Conservation (phyloP, 2,113 vertebrate species). For the Cromileptes altivelis region DNA sequence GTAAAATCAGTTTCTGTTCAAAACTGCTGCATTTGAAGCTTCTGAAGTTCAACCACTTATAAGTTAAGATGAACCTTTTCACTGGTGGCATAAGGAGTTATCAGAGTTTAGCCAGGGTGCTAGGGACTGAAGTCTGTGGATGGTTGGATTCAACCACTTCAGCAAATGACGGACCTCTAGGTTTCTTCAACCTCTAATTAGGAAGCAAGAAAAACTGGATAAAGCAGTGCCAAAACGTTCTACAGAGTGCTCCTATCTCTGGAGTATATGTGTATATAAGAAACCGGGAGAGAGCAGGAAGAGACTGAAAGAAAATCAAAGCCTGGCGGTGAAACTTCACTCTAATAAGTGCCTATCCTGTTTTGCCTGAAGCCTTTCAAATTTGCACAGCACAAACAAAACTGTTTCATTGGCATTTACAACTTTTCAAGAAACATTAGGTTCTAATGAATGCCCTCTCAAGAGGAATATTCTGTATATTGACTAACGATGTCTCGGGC, state of each 20-base stretch:
- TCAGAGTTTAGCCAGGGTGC: neutral
- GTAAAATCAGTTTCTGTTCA: neutral
- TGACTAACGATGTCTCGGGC: slow-evolving; percentile 34
- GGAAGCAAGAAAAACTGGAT: slow-evolving; percentile 6
- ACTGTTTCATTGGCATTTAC: slow-evolving; percentile 31
- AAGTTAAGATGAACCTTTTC: slow-evolving; percentile 15
- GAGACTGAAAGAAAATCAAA: slow-evolving; percentile 48
- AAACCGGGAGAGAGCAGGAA: neutral
- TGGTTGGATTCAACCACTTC: neutral
- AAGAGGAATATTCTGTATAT: slow-evolving; percentile 30
- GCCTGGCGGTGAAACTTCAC: slow-evolving; percentile 26
- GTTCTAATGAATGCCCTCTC: slow-evolving; percentile 28
- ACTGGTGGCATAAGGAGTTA: slow-evolving; percentile 2
- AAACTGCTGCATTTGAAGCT: neutral
- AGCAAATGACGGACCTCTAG: slow-evolving; percentile 22
- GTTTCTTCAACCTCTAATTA: slow-evolving; percentile 38
- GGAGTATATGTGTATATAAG: slow-evolving; percentile 8
- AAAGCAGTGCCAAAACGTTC: slow-evolving; percentile 28
- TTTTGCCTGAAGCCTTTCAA: slow-evolving; percentile 40
- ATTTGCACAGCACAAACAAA: slow-evolving; percentile 48
- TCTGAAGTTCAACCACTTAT: neutral
- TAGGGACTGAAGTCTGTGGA: neutral
- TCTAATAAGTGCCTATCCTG: slow-evolving; percentile 27
- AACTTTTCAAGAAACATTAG: slow-evolving; percentile 55
- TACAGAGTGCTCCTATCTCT: neutral